phyloP scores from a whole-genome alignment of 2,113 vertebrate species.

The Micronisus gabar region DNA sequence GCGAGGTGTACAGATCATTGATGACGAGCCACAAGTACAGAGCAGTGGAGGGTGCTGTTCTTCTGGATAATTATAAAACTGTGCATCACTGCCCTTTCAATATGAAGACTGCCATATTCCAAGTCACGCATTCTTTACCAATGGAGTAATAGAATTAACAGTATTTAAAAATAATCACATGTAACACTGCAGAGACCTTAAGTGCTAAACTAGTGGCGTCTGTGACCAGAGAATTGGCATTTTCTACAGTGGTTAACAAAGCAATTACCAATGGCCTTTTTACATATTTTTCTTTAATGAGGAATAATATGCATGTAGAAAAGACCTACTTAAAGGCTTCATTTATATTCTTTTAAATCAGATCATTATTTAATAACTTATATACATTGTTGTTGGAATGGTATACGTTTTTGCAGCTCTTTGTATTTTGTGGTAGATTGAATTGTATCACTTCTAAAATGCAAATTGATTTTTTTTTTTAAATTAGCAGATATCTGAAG shows the following conservation, averaged over 20 bases:
- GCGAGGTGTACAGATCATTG: constrained; percentile 95
- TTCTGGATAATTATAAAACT: constrained; percentile 86
- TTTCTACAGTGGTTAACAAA: constrained; percentile 85
- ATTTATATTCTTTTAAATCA: constrained; percentile 87
- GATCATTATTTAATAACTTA: constrained; percentile 93
- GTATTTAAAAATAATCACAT: constrained; percentile 79
- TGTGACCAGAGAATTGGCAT: constrained; percentile 83
- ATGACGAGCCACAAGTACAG: constrained; percentile 90
- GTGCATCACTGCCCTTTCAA: constrained; percentile 74
- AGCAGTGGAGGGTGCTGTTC: constrained; percentile 89
- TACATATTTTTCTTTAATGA: constrained; percentile 82
- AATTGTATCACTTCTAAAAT: constrained; percentile 78
- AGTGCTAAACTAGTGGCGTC: constrained; percentile 84
- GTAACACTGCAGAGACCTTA: constrained; percentile 83
- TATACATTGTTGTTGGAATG: constrained; percentile 83
- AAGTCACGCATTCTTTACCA: constrained; percentile 80
- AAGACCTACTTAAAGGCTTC: constrained; percentile 85
- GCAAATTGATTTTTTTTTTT: constrained; percentile 69
- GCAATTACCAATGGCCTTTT: constrained; percentile 86
- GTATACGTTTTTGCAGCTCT: constrained; percentile 80
- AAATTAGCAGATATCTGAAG: constrained; percentile 76
- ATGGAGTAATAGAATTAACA: constrained; percentile 83
- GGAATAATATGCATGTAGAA: constrained; percentile 86
- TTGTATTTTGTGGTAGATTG: constrained; percentile 83
- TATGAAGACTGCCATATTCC: constrained; percentile 83